phyloP scores from a whole-genome alignment of 2,888 invertebrate species.

The Chrysodeixis includens region DNA sequence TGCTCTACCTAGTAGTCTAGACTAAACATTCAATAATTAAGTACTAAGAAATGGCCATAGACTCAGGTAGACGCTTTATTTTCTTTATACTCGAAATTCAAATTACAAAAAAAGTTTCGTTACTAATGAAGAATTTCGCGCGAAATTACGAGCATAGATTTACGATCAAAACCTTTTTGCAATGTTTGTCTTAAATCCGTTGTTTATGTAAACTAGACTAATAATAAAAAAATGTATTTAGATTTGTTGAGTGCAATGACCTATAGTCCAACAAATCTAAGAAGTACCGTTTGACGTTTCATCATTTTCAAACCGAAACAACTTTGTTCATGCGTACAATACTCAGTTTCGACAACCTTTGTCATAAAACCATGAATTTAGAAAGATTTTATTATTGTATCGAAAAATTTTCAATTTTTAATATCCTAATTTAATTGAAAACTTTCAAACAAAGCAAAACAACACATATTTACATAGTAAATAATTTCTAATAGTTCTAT shows the following conservation, averaged over 20 bases:
- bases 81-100: background rate
- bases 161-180: constrained; percentile 29
- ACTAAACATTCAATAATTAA: background rate
- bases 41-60: constrained; percentile 9
- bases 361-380: too few relatives aligned
- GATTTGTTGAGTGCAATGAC: constrained; percentile 18
- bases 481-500: too few relatives aligned
- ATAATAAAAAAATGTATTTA: constrained; percentile 22
- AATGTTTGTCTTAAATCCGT: constrained; percentile 23
- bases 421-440: too few relatives aligned
- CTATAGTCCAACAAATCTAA: too few relatives aligned
- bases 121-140: constrained; percentile 17
- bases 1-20: background rate
- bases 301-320: too few relatives aligned
- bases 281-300: too few relatives aligned
- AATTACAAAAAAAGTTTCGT: background rate
- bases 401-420: too few relatives aligned
- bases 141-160: constrained; percentile 17
- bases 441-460: too few relatives aligned
- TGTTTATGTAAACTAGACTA: constrained; percentile 11
- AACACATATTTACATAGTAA: too few relatives aligned
- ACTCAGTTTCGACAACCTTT: too few relatives aligned
- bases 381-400: too few relatives aligned
- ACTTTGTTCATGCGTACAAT: too few relatives aligned
- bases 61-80: constrained; percentile 4